Base-by-base conservation (phyloP, 2,888 invertebrate genomes). In the Platycnemis pennipes region DNA sequence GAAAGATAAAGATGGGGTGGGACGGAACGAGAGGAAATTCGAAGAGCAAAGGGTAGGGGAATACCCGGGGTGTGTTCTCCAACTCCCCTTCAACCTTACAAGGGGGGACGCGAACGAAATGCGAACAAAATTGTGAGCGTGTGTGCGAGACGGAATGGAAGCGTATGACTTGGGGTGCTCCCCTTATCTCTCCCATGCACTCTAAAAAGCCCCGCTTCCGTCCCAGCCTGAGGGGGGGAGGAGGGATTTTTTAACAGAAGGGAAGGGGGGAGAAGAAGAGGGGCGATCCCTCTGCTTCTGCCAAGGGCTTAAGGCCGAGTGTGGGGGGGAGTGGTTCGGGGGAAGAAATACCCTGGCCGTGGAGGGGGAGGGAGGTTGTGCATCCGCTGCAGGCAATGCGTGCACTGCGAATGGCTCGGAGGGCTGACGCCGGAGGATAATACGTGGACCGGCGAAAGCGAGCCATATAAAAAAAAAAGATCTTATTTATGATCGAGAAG, bases 201-300 rank as follows among this genome's bases (percentile, higher is more conserved):
- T 77, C 77, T 77, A 77, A 77, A 77, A 77, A 77, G 77, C 77
- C 77, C 31, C n/a, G 77, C 77, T 77, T 77, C 77, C 77, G 26
- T 16, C n/a, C 37, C 11, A 3, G 11, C 63, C 26, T n/a, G 63
- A 63, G 3, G 22, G 49, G 49, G 5, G 26, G n/a, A n/a, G 63
- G 26, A 3, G 49, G 49, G 49, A 49, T 16, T 49, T n/a, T 49
- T 49, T 49, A 49, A 49, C 11, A n/a, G 63, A 63, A n/a, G 63
- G 63, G n/a, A 26, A 3, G n/a, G 2, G 31, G 37, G 77, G 77
- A 77, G 63, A 63, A 63, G 63, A 26, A 63, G 26, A 63, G 63
- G 63, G 63, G 77, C 77, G 11, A 77, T 77, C 31, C 77, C 13
- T 77, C 77, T 2, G n/a, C n/a, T n/a, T 7, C 63, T 63, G 77